These are phyloP conservation scores for Takifugu bimaculatus DNA, from an alignment of 2,113 vertebrate species.

Conservation along the genomic window DNA sequence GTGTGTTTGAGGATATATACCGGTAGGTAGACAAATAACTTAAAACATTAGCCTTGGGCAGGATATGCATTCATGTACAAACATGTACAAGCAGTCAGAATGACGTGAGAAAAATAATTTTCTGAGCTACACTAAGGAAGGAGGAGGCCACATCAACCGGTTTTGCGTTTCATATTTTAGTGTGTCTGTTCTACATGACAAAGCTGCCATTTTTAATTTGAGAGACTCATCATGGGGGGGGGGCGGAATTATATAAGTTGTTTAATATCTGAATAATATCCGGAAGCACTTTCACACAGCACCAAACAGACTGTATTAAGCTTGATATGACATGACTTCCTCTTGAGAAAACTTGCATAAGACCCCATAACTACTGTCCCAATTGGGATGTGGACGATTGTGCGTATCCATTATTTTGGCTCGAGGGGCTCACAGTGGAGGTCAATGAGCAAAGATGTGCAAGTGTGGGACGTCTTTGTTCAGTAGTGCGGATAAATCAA, in stretches of 20 bases:
- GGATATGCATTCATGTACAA: constrained; percentile 38
- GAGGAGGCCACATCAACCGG: constrained; percentile 58
- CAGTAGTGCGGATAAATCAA: constrained; percentile 37
- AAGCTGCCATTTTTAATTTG: constrained; percentile 35
- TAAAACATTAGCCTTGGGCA: constrained; percentile 40
- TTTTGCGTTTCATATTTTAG: constrained; percentile 13
- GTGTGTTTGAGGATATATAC: constrained; percentile 10
- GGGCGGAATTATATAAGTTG: constrained; percentile 32
- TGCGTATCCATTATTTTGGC: constrained; percentile 25
- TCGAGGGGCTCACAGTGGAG: constrained; percentile 29
- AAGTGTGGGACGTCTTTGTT: constrained; percentile 46
- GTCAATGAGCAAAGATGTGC: constrained; percentile 37
- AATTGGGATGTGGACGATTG: constrained; percentile 23
- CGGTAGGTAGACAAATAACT: constrained; percentile 22
- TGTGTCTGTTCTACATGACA: constrained; percentile 24
- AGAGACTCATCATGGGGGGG: constrained; percentile 21
- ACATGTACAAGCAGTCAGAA: constrained; percentile 50
- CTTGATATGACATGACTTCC: constrained; percentile 19
- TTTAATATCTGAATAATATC: constrained; percentile 26
- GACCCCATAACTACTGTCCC: constrained; percentile 23
- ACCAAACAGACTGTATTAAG: constrained; percentile 41
- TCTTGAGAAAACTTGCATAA: constrained; percentile 12
- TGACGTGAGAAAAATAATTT: constrained; percentile 27
- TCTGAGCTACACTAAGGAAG: constrained; percentile 62
- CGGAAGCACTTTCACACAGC: constrained; percentile 29